phyloP scores from a whole-genome alignment of 2,797 vertebrate genomes.

The Microctenopoma lineatum region DNA sequence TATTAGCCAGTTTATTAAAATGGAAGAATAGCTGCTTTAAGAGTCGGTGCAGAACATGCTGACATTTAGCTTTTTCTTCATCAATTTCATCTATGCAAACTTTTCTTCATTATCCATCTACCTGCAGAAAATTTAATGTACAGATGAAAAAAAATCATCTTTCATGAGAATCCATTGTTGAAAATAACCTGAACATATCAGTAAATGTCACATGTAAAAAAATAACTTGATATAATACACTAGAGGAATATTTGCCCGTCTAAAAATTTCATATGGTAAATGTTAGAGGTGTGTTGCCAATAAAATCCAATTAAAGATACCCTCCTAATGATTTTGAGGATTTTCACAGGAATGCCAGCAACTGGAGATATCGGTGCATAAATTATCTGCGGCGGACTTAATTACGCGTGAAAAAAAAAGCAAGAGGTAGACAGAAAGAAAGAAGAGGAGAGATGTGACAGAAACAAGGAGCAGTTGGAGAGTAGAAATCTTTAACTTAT shows the following conservation, averaged over 20 bases:
- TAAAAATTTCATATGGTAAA: conserved; percentile 66
- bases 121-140: conserved; percentile 32
- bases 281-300: conserved; percentile 62
- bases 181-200: conserved; percentile 65
- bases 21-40: conserved; percentile 14
- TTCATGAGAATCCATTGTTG: conserved; percentile 51
- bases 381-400: conserved; percentile 65
- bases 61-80: conserved; percentile 47
- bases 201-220: conserved; percentile 60
- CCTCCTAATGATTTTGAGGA: conserved; percentile 51
- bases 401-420: conserved; percentile 52
- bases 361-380: conserved; percentile 65
- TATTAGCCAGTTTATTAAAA: conserved; percentile 40
- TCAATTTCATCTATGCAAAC: conserved; percentile 15
- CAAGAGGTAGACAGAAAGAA: conserved; percentile 27
- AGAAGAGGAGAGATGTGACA: conserved; percentile 28
- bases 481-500: conserved; percentile 5
- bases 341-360: conserved; percentile 62
- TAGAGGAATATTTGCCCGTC: conserved; percentile 64
- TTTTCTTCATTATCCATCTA: conserved; percentile 13
- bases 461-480: conserved; percentile 33
- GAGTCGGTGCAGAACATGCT: conserved; percentile 28
- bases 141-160: conserved; percentile 44
- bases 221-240: conserved; percentile 29
- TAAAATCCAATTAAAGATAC: conserved; percentile 68